Evolutionary conservation across 2,113 vertebrate genomes (phyloP), one percentile per base, ranked within the genome.

Genomic region (Emydura subglobosa): DNA sequence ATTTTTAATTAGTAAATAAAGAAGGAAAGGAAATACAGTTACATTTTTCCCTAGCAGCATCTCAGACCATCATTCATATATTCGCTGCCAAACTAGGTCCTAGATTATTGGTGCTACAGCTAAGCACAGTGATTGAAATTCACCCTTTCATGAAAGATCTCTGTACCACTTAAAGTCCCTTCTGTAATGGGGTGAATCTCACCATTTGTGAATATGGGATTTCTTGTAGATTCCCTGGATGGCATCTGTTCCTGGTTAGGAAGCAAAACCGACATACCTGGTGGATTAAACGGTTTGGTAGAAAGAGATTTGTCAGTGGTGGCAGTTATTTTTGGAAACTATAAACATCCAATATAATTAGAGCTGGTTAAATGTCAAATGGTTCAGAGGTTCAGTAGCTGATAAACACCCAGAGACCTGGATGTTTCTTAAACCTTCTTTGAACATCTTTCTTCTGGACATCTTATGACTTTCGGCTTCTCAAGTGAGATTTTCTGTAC

Each of bases 1-100:
- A 91, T 96, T 96, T 93, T 96, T 96, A 97, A 97, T 91, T 92
- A 86, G 95, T 96, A 96, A 97, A 94, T 93, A 96, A 94, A 92
- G 88, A 65, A 86, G 86, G 29, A 54, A 59, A 92, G 85, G 91
- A 95, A 92, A 96, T 86, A 31, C 84, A 89, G 49, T 94, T 95
- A 65, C 89, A 95, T 68, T 92, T 81, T 81, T 53, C 59, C 79
- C 88, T 91, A 85, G 87, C 83, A 94, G 61, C 79, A 76, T 55
- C 6, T 31, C 29, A 53, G 42, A 59, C 47, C 21, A 50, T 49
- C 5, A 22, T 7, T 42, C 82, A 22, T 51, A 9, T 12, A 39
- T 27, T 51, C 8, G 6, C 57, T 42, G 19, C 39, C 61, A 44
- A 17, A 31, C 86, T 55, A 83, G 17, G n/a, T 29, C 68, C 24